Percentiles rank a stretch among this genome's conserved stretches.
Conservation (phyloP, 2,113 vertebrate genomes). For the Guaruba guarouba region DNA sequence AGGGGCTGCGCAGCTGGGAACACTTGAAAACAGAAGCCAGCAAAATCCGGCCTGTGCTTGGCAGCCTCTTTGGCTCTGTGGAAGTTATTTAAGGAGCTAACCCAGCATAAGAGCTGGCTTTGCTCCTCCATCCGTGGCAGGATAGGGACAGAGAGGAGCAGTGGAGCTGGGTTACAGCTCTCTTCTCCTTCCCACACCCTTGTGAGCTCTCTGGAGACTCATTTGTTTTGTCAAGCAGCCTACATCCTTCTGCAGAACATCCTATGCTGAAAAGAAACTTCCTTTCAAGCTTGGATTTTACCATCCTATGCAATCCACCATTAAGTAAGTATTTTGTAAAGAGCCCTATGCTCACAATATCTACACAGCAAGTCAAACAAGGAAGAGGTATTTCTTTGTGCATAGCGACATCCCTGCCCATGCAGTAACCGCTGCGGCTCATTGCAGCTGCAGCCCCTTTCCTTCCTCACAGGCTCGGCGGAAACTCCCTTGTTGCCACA, state of each 20-base stretch:
- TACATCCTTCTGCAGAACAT: neutral
- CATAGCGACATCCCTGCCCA: fast-evolving
- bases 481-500: neutral
- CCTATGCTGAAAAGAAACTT: neutral
- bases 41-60: neutral
- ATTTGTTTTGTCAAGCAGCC: neutral
- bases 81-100: neutral
- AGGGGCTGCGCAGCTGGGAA: neutral
- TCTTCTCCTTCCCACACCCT: neutral
- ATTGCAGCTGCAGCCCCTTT: neutral
- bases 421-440: fast-evolving
- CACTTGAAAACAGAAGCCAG: slow-evolving; percentile 11
- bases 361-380: neutral
- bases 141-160: neutral
- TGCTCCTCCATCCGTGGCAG: neutral
- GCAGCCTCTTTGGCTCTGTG: neutral
- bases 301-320: neutral
- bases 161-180: neutral
- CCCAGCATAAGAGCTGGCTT: neutral
- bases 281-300: neutral
- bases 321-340: neutral
- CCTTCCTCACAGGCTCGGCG: fast-evolving
- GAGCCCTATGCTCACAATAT: fast-evolving
- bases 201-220: neutral
- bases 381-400: neutral